Conservation (phyloP, 2,888 invertebrate species). For the Oxycera nigricornis region DNA sequence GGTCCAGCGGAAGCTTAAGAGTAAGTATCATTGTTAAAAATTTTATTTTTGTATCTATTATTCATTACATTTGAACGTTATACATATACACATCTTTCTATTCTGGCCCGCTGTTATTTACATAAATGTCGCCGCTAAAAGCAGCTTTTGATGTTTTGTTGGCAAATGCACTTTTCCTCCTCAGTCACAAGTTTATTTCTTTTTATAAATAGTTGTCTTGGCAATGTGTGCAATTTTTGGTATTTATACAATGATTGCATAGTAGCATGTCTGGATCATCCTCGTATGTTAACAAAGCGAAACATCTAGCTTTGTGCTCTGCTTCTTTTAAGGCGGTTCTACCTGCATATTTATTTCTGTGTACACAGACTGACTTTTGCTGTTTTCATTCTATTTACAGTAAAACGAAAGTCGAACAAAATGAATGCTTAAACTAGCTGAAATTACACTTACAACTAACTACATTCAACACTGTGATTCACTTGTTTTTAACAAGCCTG, state of each 20-base stretch:
- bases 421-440: not conserved
- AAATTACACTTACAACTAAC: constrained; percentile 30
- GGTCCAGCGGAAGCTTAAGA: constrained; percentile 60
- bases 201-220: not conserved
- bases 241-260: constrained; percentile 7
- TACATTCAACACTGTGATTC: constrained; percentile 34
- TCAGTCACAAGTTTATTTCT: not conserved
- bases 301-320: constrained; percentile 16
- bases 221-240: not conserved
- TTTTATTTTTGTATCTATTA: constrained; percentile 7
- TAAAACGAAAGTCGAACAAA: constrained; percentile 20
- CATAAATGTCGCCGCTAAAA: too few species aligned
- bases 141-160: too few species aligned
- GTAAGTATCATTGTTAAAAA: constrained; percentile 54
- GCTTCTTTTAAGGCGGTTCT: constrained; percentile 2
- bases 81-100: constrained; percentile 5
- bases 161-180: constrained; percentile 2
- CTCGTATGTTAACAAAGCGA: not conserved
- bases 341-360: constrained; percentile 22
- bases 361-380: constrained; percentile 31
- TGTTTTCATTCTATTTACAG: constrained; percentile 36
- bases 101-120: constrained; percentile 37
- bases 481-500: constrained; percentile 20
- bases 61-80: not conserved
- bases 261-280: constrained; percentile 9